Base-by-base conservation (phyloP, 2,113 vertebrate species). In the Dolichotis patagonum region DNA sequence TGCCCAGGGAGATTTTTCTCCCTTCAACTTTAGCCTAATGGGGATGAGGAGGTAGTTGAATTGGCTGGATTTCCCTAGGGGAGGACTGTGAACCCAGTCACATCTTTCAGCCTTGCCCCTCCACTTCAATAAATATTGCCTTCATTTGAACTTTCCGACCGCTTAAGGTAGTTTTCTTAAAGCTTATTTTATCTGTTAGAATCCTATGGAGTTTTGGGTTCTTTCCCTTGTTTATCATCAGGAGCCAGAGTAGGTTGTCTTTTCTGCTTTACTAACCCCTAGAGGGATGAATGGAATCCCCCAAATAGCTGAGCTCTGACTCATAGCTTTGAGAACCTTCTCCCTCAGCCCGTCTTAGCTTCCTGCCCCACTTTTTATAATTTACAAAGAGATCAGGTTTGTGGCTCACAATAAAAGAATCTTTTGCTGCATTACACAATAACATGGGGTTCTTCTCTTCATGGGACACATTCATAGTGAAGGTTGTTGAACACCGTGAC, bases 211-310 rank as follows among this genome's bases (percentile, higher is more conserved):
- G 88, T 98, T 98, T 95, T 96, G 86, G 94, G 91, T 97, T 97
- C 43, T 98, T 97, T 92, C 93, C 96, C 60, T 97, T 98, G 96
- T 98, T 98, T 98, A 97, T 96, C 65, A 94, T 95, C 81, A 95
- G 63, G 16, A 83, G 90, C 95, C 89, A 95, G 93, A 91, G 89
- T 28, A 63, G 85, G 88, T 95, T 97, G 96, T 96, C 85, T 88
- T 95, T 97, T 97, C 46, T 95, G 85, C 88, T 95, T 96, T 96
- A 82, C 24, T 75, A 93, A 84, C 62, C 96, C 77, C 60, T 26
- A 41, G 85, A 85, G 95, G 92, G 43, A 88, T 83, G 60, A 93
- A 88, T 94, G 98, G 95, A 98, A 97, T 98, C 97, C 95, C 97
- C 98, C 95, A 78, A 83, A 98, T 98, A 97, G 95, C 92, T 97